Conservation (phyloP, 2,113 vertebrate species). For the cat (Felis catus) region F.catus_Fca126_mat1.0 CM031412.1:21573501-21574000, state of each 20-base stretch:
- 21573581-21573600: neutral
- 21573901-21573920: neutral
- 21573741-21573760: neutral
- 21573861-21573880: neutral
- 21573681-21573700: neutral
- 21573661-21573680: neutral
- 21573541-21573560: constrained; percentile 23
- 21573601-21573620: neutral
- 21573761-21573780: neutral
- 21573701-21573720: neutral
- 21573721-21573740: constrained; percentile 9
- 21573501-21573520: neutral
- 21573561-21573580: constrained; percentile 3
- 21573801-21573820: constrained; percentile 5
- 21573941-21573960: constrained; percentile 31
- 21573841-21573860: neutral
- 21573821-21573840: neutral
- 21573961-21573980: neutral
- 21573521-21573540: constrained; percentile 18
- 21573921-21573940: neutral
- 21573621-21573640: constrained; percentile 24
- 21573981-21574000: constrained; percentile 27
- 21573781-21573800: constrained; percentile 17
- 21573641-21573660: constrained; percentile 21
- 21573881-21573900: neutral